Evolutionary conservation across 2,113 vertebrate species (phyloP), one percentile per base, ranked within the genome.

Genomic region (Percopsis transmontana): DNA sequence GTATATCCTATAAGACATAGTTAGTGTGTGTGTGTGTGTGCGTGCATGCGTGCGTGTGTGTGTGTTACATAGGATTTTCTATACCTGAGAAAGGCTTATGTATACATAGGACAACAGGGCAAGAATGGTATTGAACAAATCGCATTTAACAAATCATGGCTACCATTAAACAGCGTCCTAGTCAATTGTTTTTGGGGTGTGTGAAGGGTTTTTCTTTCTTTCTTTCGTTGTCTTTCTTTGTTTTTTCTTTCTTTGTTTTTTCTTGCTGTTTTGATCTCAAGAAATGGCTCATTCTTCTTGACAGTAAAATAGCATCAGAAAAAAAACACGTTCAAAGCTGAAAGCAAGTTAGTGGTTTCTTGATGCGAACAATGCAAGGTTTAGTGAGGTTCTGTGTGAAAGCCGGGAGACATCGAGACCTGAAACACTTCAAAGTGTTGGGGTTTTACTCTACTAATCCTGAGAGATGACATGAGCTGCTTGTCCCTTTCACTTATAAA

Each of bases 401-500:
- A 33, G 27, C 27, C 27, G 65, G 77, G 58, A 66, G 48, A 71
- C 20, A 9, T 58, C 64, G 70, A 42, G 58, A 67, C 70, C n/a
- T 74, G 48, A 63, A 19, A 61, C 72, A 80, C 76, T 83, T 87
- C 84, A 89, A 84, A 87, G 85, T 68, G 67, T 83, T 33, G 12
- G 66, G 73, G 79, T 83, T 84, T 84, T 68, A 48, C 66, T 71
- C 58, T 52, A 39, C 58, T 87, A 83, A 85, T 82, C 81, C 70
- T 6, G n/a, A 53, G 71, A 80, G 19, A 80, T 82, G 74, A 81
- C 77, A 71, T 47, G 76, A 80, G 58, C 62, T 62, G 58, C 58
- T 58, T 42, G 62, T 79, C 79, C 56, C 69, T 66, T 74, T 79
- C 39, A n/a, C 62, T 69, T 68, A 62, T 54, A 53, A 50, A 39